Evolutionary conservation across 2,888 invertebrate genomes (phyloP).

Genomic region (Cordylochernes scorpioides): DNA sequence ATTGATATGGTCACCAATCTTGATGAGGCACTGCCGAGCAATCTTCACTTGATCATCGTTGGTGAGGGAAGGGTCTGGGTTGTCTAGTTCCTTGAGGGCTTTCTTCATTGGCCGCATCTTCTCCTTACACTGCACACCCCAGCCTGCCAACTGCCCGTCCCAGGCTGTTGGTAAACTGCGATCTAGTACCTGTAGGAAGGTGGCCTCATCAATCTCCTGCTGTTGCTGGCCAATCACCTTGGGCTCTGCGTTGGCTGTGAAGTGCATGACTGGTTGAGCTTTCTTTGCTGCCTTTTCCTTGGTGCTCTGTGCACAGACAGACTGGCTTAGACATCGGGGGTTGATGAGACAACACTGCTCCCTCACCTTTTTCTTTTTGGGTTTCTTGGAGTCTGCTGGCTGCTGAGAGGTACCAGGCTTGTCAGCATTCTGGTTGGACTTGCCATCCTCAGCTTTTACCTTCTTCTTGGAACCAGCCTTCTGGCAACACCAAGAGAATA

Average conservation of each 20-base stretch:
- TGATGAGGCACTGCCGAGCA: conserved; percentile 55
- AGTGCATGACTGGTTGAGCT: conserved; percentile 38
- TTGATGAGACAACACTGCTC: too few relatives aligned
- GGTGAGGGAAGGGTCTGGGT: conserved; percentile 51
- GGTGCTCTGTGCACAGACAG: neutral
- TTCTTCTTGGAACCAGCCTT: too few relatives aligned
- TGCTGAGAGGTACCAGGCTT: too few relatives aligned
- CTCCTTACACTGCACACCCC: conserved; percentile 49
- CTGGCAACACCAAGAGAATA: too few relatives aligned
- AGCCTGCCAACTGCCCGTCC: conserved; percentile 1
- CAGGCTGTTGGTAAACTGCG: neutral
- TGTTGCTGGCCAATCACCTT: conserved; percentile 56
- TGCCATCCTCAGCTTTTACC: too few relatives aligned
- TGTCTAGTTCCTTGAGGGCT: conserved; percentile 65
- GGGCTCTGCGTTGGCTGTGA: conserved; percentile 76
- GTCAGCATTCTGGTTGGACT: too few relatives aligned
- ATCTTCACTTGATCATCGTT: conserved; percentile 57
- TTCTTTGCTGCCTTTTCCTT: conserved; percentile 22
- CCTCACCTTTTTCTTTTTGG: too few relatives aligned
- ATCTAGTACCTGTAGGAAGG: conserved; percentile 48
- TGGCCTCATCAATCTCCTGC: too few relatives aligned
- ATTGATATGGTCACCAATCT: conserved; percentile 79
- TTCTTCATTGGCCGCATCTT: conserved; percentile 93
- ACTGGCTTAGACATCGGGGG: conserved; percentile 1
- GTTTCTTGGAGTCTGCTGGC: too few relatives aligned